Base-by-base conservation (phyloP, 1,140 invertebrate species). In the Zaprionus kolodkinae region DNA sequence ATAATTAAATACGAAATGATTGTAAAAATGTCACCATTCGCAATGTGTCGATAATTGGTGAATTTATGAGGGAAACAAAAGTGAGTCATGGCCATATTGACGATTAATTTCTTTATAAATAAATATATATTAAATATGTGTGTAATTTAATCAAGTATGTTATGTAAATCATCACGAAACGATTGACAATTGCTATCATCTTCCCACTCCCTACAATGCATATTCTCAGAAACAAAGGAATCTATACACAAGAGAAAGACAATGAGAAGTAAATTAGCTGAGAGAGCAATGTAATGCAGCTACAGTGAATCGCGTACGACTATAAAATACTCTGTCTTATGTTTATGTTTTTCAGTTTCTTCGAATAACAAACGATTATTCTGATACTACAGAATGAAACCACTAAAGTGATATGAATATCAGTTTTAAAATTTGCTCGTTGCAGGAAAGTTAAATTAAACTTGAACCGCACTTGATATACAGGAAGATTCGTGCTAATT, bases 81-180 rank as follows among this genome's bases (percentile, higher is more conserved):
- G 76, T 87, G 79, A 82, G 83, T 86, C 83, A 86, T 67, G 83
- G 83, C 76, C 83, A 87, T 71, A 66, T 70, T 50, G 45, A 50
- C 9, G 21, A 50, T 50, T 17, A 50, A 69, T 73, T 68, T 71
- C 65, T 25, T 62, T 57, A 76, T 62, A 52, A 61, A 68, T 52
- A 68, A 68, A 52, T 40, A 40, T 21, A 21, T 21, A 21, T 21
- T 21, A 21, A 40, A 43, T 43, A 43, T 15, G n/a, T 43, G 15
- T n/a, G 7, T 45, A 45, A 45, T 15, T n/a, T 40, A 7, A n/a
- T 38, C 36, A 12, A 38, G 36, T 38, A 38, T 38, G 36, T n/a
- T n/a, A n/a, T 40, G n/a, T n/a, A 40, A 40, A 7, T 40, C n/a
- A 17, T 45, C 7, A 45, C 3, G n/a, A 15, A 15, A n/a, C 21